Evolutionary conservation across 2,113 vertebrate species (phyloP).

Genomic region (Bolborhynchus lineola): DNA sequence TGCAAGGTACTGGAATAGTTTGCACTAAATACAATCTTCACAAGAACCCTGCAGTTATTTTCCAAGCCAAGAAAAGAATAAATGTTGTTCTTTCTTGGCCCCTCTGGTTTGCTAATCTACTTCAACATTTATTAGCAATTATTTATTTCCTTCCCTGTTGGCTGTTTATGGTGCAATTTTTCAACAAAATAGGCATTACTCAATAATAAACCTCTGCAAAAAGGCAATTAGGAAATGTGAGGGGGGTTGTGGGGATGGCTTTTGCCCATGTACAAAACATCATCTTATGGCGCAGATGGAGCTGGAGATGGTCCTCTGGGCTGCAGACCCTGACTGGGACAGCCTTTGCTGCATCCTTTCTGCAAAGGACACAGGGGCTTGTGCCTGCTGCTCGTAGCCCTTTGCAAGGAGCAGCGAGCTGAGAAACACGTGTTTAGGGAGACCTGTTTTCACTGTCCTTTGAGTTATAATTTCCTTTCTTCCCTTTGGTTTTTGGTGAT

Average conservation of each 20-base stretch:
- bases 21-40: not conserved
- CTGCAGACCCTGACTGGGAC: not conserved
- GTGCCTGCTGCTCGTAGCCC: not conserved
- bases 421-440: not conserved
- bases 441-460: not conserved
- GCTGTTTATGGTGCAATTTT: slow-evolving; percentile 19
- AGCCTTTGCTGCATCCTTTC: not conserved
- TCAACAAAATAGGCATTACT: slow-evolving; percentile 36
- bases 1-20: not conserved
- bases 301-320: not conserved
- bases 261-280: not conserved
- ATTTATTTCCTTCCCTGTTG: slow-evolving; percentile 30
- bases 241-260: not conserved
- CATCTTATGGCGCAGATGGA: not conserved
- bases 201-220: slow-evolving; percentile 37
- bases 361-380: not conserved
- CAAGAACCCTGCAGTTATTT: not conserved
- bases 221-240: slow-evolving; percentile 39
- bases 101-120: not conserved
- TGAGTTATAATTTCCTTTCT: not conserved
- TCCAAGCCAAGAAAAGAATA: not conserved
- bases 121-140: slow-evolving; percentile 29
- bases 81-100: not conserved
- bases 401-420: not conserved
- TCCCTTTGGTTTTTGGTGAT: not conserved